These are phyloP conservation scores for Drosophila nasuta DNA, from an alignment of 1,140 invertebrate species.

Conservation along the genomic window DNA sequence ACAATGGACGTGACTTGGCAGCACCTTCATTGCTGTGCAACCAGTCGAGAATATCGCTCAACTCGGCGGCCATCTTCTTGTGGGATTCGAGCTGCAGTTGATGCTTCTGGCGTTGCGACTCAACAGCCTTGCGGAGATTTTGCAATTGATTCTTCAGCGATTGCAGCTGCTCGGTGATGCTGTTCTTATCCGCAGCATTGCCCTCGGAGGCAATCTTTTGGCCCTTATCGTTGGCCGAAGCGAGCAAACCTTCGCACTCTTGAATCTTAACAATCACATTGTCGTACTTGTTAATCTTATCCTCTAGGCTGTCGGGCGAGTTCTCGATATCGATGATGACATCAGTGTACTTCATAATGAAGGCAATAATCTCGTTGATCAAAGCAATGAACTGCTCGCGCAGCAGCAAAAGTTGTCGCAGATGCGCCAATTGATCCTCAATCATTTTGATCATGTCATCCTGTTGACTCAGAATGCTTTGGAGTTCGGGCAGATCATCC, in stretches of 20 bases:
- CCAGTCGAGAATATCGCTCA: slow-evolving; percentile 93
- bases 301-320: slow-evolving; percentile 91
- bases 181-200: slow-evolving; percentile 93
- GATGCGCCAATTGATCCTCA: slow-evolving; percentile 92
- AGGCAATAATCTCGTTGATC: slow-evolving; percentile 93
- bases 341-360: slow-evolving; percentile 94
- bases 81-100: slow-evolving; percentile 95
- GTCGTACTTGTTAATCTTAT: slow-evolving; percentile 95
- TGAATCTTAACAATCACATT: slow-evolving; percentile 93
- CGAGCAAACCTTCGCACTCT: slow-evolving; percentile 94
- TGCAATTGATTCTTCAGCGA: slow-evolving; percentile 93
- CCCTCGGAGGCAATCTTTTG: slow-evolving; percentile 96
- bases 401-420: slow-evolving; percentile 91
- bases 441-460: slow-evolving; percentile 93
- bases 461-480: slow-evolving; percentile 91
- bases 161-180: slow-evolving; percentile 94
- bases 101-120: slow-evolving; percentile 93
- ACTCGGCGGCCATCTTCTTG: slow-evolving; percentile 91
- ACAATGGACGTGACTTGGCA: slow-evolving; percentile 92
- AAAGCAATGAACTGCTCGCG: slow-evolving; percentile 95
- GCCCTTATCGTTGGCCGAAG: slow-evolving; percentile 95
- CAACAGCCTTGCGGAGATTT: slow-evolving; percentile 91
- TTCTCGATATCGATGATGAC: slow-evolving; percentile 94
- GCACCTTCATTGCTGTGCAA: slow-evolving; percentile 93
- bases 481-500: slow-evolving; percentile 90